Evolutionary conservation across 2,797 vertebrate genomes (phyloP).

Genomic region (Phataginus tricuspis): DNA sequence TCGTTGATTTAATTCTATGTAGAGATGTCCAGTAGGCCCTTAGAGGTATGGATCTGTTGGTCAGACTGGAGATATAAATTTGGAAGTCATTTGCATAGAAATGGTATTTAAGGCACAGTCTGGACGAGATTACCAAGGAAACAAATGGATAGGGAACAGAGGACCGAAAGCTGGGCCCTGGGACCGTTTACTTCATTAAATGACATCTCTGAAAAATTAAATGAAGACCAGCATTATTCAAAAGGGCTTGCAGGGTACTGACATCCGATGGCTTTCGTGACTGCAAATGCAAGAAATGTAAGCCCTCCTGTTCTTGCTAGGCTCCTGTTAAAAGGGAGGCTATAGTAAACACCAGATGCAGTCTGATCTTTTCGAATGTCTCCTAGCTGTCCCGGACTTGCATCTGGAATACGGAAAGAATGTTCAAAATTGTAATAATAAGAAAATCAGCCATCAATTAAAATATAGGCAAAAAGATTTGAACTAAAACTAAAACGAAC

Average conservation of each 20-base stretch:
- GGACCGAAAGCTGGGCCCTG: neutral
- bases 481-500: slow-evolving; percentile 4
- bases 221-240: neutral
- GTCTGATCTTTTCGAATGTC: neutral
- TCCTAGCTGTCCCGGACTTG: neutral
- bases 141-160: neutral
- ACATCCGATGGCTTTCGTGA: neutral
- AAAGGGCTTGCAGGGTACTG: neutral
- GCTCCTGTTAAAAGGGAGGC: neutral
- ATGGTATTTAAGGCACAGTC: neutral
- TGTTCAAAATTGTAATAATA: neutral
- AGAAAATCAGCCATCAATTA: neutral
- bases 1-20: neutral
- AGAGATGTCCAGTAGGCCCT: neutral
- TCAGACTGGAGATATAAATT: neutral
- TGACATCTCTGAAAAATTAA: neutral
- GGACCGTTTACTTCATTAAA: neutral
- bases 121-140: neutral
- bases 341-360: neutral
- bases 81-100: neutral
- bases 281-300: neutral
- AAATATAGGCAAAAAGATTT: neutral
- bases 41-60: neutral
- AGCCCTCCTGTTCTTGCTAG: slow-evolving; percentile 27
- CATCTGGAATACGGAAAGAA: neutral